Percentiles rank a stretch among this genome's conserved stretches.
Conservation (phyloP, 2,113 vertebrate genomes). For the Mesembrinibis cayennensis region DNA sequence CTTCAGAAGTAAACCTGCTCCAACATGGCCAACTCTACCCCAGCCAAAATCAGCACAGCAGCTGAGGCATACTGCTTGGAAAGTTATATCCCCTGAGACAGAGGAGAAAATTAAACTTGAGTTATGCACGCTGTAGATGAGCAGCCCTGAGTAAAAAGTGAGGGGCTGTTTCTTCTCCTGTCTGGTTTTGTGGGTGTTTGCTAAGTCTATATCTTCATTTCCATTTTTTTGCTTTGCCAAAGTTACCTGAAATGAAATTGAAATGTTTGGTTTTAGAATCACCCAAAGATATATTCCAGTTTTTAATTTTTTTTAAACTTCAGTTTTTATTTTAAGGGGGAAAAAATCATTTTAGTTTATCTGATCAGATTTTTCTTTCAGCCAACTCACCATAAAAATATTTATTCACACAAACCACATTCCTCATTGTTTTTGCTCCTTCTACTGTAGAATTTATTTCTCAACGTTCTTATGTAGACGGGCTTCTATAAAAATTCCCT, state of each 20-base stretch:
- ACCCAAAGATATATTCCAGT: background rate
- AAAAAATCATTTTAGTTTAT: background rate
- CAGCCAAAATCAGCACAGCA: background rate
- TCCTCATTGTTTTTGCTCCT: background rate
- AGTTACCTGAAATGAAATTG: background rate
- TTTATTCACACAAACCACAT: background rate
- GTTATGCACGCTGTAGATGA: background rate
- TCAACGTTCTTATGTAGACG: background rate
- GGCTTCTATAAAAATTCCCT: background rate
- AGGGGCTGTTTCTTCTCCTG: background rate
- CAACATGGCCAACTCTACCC: too few relatives aligned
- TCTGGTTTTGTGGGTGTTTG: background rate
- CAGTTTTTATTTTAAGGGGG: background rate
- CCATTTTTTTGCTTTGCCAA: background rate
- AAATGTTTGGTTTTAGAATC: background rate
- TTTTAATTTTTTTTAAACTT: background rate
- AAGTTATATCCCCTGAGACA: background rate
- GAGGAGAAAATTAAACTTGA: background rate
- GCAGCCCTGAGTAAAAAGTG: background rate
- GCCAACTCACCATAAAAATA: background rate
- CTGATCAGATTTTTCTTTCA: background rate
- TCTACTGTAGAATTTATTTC: constrained; percentile 18
- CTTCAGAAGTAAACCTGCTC: too few relatives aligned
- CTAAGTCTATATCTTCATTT: background rate
- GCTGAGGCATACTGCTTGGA: background rate